These are phyloP conservation scores for Potamarius usumacintae DNA, from an alignment of 2,113 vertebrate genomes.

Conservation along the genomic window DNA sequence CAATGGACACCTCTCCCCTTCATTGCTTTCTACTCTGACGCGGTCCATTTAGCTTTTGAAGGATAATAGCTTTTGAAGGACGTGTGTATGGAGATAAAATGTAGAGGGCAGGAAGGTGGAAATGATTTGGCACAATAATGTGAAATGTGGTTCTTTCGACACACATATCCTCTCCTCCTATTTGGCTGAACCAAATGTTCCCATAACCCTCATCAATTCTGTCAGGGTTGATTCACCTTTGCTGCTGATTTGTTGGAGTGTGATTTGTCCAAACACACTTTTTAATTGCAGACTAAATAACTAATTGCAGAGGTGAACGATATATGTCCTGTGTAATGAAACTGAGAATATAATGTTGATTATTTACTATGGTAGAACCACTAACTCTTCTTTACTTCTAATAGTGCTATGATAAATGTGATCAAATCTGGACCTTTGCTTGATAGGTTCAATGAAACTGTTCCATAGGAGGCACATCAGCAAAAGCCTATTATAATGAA, in stretches of 20 bases:
- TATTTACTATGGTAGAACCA: not conserved
- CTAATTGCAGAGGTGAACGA: not conserved
- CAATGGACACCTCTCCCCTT: conserved; percentile 12
- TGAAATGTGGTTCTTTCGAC: not conserved
- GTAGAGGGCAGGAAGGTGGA: conserved; percentile 29
- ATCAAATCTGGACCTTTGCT: not conserved
- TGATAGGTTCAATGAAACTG: not conserved
- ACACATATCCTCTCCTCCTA: conserved; percentile 16
- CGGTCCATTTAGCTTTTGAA: conserved; percentile 31
- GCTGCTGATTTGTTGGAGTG: not conserved
- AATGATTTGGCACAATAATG: conserved; percentile 19
- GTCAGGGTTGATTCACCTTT: conserved; percentile 1
- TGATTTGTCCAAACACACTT: not conserved
- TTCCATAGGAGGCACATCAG: not conserved
- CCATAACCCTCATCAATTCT: not conserved
- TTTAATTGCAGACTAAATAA: not conserved
- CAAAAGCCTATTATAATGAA: not conserved
- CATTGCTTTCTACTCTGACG: conserved; percentile 13
- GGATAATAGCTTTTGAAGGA: conserved; percentile 50
- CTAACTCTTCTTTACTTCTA: not conserved
- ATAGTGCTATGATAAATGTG: not conserved
- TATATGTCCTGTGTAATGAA: not conserved
- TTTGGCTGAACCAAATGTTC: conserved; percentile 2
- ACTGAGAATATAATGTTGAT: not conserved
- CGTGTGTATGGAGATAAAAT: conserved; percentile 25